Percentiles rank a stretch among this genome's conserved stretches.
These are phyloP conservation scores for Timema podura DNA, from an alignment of 2,888 invertebrate species.

Conservation along the genomic window DNA sequence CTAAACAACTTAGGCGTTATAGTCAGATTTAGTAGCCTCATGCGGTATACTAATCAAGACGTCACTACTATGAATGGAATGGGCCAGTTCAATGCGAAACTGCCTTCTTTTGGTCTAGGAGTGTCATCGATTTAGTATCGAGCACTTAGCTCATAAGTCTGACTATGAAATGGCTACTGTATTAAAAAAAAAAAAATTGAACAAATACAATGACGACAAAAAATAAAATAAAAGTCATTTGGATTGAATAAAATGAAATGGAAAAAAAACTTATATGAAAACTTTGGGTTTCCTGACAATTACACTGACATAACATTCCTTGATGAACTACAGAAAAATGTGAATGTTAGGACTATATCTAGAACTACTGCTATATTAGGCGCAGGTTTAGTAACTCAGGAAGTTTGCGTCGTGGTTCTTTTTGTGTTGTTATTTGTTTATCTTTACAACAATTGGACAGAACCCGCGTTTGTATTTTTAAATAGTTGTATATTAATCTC, in stretches of 20 bases:
- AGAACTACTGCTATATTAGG: slow-evolving; percentile 66
- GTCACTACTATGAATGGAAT: too few relatives aligned
- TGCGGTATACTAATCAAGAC: too few relatives aligned
- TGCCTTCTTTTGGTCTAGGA: too few relatives aligned
- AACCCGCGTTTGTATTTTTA: slow-evolving; percentile 61
- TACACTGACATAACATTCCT: slow-evolving; percentile 86
- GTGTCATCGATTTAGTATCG: too few relatives aligned
- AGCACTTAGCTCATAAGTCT: too few relatives aligned
- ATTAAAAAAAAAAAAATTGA: too few relatives aligned
- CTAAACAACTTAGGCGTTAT: too few relatives aligned
- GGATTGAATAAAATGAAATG: slow-evolving; percentile 46
- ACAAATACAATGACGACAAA: too few relatives aligned
- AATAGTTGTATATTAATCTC: slow-evolving; percentile 53
- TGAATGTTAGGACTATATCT: slow-evolving; percentile 70
- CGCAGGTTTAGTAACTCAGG: slow-evolving; percentile 72
- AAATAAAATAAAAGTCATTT: too few relatives aligned
- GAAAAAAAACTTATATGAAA: slow-evolving; percentile 87
- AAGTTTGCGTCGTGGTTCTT: slow-evolving; percentile 70
- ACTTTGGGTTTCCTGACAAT: slow-evolving; percentile 84
- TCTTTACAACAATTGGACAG: slow-evolving; percentile 64
- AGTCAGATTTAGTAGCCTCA: too few relatives aligned
- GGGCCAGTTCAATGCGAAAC: too few relatives aligned
- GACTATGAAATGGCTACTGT: too few relatives aligned
- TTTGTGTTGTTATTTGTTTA: slow-evolving; percentile 70
- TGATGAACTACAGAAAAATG: slow-evolving; percentile 77